phyloP scores from a whole-genome alignment of 2,113 vertebrate species.

The Erythrolamprus reginae region DNA sequence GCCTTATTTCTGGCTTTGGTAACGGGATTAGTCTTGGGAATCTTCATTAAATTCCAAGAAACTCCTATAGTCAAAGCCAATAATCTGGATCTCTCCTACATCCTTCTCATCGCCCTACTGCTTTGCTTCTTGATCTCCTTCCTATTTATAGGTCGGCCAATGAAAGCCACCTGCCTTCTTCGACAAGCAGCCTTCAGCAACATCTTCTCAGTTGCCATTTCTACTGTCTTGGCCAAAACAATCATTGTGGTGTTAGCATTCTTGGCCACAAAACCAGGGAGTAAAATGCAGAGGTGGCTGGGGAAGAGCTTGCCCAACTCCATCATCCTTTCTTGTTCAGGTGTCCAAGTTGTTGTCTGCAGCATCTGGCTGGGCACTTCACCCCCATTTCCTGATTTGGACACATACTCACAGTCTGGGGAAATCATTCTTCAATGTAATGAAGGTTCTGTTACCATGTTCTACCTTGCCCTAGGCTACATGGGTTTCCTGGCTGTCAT shows the following conservation, averaged over 20 bases:
- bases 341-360: neutral
- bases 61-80: neutral
- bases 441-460: neutral
- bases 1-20: too few species aligned
- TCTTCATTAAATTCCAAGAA: too few species aligned
- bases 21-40: too few species aligned
- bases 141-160: neutral
- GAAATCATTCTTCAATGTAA: neutral
- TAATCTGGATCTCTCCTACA: neutral
- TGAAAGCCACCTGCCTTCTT: neutral
- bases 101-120: neutral
- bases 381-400: neutral
- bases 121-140: neutral
- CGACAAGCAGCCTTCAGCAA: neutral
- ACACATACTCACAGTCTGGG: rapidly evolving
- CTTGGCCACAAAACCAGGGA: neutral
- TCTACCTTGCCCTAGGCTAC: neutral
- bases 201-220: neutral
- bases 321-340: neutral
- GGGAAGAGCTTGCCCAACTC: neutral
- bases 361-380: neutral
- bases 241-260: neutral
- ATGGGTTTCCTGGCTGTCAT: neutral
- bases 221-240: neutral
- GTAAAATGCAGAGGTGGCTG: neutral